Conservation (phyloP, 2,113 vertebrate genomes). For the Zapus hudsonius region DNA sequence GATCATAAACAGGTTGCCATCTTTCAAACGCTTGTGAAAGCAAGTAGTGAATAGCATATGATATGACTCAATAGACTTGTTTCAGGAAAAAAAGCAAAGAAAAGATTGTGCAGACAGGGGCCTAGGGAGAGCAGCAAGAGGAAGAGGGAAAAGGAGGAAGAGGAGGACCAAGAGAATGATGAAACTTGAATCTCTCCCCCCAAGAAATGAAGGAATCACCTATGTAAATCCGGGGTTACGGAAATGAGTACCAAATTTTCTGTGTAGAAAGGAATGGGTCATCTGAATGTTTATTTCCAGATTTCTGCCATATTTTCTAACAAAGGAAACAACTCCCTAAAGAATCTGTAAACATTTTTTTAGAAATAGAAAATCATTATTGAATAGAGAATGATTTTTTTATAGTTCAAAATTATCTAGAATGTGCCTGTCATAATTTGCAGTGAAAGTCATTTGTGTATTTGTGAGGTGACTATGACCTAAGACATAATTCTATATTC, state of each 20-base stretch:
- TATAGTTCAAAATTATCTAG: slow-evolving; percentile 1
- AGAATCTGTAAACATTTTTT: slow-evolving; percentile 22
- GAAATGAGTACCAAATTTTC: background rate
- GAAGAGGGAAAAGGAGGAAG: background rate
- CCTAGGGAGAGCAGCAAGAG: background rate
- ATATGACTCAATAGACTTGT: slow-evolving; percentile 26
- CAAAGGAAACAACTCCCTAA: background rate
- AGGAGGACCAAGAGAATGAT: no score
- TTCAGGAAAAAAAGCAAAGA: slow-evolving; percentile 46
- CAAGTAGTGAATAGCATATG: slow-evolving; percentile 60
- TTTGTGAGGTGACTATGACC: background rate
- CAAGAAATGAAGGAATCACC: background rate
- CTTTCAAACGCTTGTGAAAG: slow-evolving; percentile 67
- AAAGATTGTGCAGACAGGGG: background rate
- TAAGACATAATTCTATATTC: slow-evolving; percentile 4
- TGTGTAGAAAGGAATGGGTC: background rate
- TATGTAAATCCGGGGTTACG: background rate
- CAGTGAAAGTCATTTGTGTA: background rate
- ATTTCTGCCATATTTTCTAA: background rate
- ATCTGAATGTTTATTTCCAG: background rate
- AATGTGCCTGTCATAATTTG: background rate
- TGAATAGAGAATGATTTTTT: slow-evolving; percentile 26
- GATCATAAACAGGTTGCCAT: slow-evolving; percentile 57
- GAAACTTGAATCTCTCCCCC: background rate
- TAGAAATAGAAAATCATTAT: slow-evolving; percentile 20